Conservation (phyloP, 2,797 vertebrate species). For the Eurystomus glaucurus region DNA sequence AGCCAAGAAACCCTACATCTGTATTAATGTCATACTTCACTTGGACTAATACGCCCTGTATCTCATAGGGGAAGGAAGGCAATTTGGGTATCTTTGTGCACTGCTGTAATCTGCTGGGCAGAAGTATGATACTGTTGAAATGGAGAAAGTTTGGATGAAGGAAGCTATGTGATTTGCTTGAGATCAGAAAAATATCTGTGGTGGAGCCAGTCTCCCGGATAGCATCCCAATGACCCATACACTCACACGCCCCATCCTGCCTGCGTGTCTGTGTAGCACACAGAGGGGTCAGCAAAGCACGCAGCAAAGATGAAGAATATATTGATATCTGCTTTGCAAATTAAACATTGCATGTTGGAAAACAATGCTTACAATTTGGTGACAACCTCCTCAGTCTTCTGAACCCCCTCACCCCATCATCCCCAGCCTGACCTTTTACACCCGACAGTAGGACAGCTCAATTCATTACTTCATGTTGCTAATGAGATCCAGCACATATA, state of each 20-base stretch:
- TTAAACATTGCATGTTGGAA: neutral
- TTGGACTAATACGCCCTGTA: neutral
- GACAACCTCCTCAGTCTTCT: neutral
- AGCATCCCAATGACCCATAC: neutral
- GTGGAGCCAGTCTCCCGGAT: neutral
- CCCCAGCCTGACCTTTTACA: neutral
- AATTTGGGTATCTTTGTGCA: neutral
- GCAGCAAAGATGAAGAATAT: neutral
- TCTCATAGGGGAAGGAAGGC: neutral
- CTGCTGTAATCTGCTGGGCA: neutral
- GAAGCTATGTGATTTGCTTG: fast-evolving
- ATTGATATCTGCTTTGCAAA: neutral
- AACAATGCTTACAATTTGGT: neutral
- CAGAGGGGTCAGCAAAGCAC: neutral
- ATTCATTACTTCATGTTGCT: neutral
- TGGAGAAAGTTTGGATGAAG: neutral
- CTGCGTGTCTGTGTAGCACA: fast-evolving
- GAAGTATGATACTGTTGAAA: neutral
- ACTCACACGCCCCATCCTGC: neutral
- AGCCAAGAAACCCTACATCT: neutral
- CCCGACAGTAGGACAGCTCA: neutral
- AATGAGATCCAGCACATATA: neutral
- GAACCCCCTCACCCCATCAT: neutral
- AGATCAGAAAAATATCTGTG: neutral
- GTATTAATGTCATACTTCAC: neutral